Evolutionary conservation across 1,140 invertebrate species (phyloP).

Genomic region (Agraylea sexmaculata): DNA sequence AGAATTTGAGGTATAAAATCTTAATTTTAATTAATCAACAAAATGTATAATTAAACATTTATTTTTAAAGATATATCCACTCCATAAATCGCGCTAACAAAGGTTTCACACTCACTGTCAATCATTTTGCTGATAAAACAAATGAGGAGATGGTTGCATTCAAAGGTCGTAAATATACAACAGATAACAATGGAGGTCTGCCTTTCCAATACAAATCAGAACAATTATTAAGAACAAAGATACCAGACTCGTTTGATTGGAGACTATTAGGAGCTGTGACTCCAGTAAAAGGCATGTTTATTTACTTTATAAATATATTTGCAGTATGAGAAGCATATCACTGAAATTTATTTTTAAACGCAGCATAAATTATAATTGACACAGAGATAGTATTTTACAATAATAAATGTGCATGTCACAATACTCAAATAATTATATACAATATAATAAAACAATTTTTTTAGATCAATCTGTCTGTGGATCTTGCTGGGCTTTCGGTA

Average conservation of each 20-base stretch:
- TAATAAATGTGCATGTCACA: conserved; percentile 4
- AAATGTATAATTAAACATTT: too few species aligned
- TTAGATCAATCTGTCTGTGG: conserved; percentile 91
- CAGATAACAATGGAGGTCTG: conserved; percentile 57
- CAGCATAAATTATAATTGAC: too few species aligned
- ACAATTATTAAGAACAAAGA: conserved; percentile 29
- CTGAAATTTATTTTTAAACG: too few species aligned
- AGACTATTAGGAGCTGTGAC: conserved; percentile 85
- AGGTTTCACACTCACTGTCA: conserved; percentile 65
- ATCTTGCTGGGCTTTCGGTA: conserved; percentile 94
- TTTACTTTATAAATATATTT: conserved; percentile 4
- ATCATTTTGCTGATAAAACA: conserved; percentile 79
- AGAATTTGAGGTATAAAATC: conserved; percentile 61
- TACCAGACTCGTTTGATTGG: conserved; percentile 78
- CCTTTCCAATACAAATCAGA: conserved; percentile 59
- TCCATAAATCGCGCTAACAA: conserved; percentile 70
- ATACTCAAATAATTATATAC: conserved; percentile 4
- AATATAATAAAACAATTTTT: conserved; percentile 11
- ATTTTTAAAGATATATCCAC: conserved; percentile 58
- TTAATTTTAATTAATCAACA: conserved; percentile 1
- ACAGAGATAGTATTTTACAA: too few species aligned
- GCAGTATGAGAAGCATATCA: too few species aligned
- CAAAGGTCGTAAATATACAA: conserved; percentile 58
- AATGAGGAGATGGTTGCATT: conserved; percentile 69
- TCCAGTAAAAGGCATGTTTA: conserved; percentile 67